Evolutionary conservation across 2,113 vertebrate species (phyloP).

Genomic region (Protobothrops mucrosquamatus): DNA sequence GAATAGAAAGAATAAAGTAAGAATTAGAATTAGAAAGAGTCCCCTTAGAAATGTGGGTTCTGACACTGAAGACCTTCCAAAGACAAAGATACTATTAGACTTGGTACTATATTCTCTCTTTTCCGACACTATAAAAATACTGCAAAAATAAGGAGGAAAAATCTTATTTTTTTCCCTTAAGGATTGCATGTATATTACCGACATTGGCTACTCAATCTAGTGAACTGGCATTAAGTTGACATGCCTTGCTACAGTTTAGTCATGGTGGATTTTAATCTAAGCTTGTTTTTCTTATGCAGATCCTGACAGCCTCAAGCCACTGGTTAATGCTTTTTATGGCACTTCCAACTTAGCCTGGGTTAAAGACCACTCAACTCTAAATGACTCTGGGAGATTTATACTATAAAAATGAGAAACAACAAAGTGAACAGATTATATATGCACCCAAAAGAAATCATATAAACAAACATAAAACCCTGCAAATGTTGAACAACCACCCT

Average conservation of each 20-base stretch:
- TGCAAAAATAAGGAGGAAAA: background rate
- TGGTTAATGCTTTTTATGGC: background rate
- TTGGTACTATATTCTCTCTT: background rate
- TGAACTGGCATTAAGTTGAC: background rate
- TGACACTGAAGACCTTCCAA: conserved; percentile 23
- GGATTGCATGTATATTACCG: background rate
- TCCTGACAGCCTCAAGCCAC: background rate
- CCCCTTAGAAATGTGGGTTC: too few relatives aligned
- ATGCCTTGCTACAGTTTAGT: background rate
- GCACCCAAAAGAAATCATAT: background rate
- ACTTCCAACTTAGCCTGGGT: background rate
- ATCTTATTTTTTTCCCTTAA: background rate
- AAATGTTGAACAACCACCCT: background rate
- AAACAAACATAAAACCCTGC: background rate
- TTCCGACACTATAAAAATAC: conserved; percentile 29
- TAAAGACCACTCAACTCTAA: background rate
- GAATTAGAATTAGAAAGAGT: too few relatives aligned
- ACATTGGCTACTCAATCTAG: background rate
- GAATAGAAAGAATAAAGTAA: too few relatives aligned
- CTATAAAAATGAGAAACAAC: background rate
- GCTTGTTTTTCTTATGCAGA: background rate
- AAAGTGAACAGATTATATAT: background rate
- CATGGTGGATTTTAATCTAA: background rate
- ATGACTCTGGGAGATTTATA: background rate
- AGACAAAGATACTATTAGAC: conserved; percentile 45